Conservation (phyloP, 2,113 vertebrate genomes). For the Thymallus thymallus region DNA sequence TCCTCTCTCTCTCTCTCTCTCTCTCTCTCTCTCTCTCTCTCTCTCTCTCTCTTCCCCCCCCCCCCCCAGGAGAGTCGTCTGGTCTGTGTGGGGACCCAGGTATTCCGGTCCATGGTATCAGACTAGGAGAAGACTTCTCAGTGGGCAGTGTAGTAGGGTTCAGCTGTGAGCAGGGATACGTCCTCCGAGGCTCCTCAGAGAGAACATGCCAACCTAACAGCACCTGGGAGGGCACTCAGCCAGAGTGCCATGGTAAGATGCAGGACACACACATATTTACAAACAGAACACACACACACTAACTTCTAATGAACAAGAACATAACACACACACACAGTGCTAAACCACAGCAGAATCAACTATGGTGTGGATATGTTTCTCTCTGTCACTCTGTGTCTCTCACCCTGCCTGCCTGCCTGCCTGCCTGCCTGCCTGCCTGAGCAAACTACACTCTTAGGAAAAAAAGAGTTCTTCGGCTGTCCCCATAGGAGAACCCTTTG, state of each 20-base stretch:
- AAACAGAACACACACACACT: background rate
- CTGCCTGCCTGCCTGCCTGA: too few relatives aligned
- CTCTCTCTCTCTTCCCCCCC: background rate
- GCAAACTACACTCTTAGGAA: too few relatives aligned
- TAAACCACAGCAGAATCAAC: background rate
- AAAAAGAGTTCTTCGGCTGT: too few relatives aligned
- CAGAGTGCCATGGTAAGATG: conserved; percentile 89
- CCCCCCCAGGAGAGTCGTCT: conserved; percentile 76
- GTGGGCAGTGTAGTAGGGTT: conserved; percentile 82
- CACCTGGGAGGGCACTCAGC: conserved; percentile 86
- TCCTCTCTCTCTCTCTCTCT: too few relatives aligned
- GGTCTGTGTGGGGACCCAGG: conserved; percentile 91
- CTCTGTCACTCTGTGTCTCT: background rate
- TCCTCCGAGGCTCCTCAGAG: conserved; percentile 85
- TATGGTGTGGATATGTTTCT: background rate
- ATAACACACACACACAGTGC: background rate
- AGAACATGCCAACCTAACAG: conserved; percentile 82
- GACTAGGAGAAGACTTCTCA: conserved; percentile 85
- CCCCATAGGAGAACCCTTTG: too few relatives aligned
- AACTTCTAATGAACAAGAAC: background rate
- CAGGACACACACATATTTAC: background rate
- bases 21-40: too few relatives aligned
- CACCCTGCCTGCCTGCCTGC: too few relatives aligned
- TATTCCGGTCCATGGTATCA: conserved; percentile 86
- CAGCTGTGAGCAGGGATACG: conserved; percentile 92